Conservation (phyloP, 2,113 vertebrate genomes). For the Trinectes maculatus region DNA sequence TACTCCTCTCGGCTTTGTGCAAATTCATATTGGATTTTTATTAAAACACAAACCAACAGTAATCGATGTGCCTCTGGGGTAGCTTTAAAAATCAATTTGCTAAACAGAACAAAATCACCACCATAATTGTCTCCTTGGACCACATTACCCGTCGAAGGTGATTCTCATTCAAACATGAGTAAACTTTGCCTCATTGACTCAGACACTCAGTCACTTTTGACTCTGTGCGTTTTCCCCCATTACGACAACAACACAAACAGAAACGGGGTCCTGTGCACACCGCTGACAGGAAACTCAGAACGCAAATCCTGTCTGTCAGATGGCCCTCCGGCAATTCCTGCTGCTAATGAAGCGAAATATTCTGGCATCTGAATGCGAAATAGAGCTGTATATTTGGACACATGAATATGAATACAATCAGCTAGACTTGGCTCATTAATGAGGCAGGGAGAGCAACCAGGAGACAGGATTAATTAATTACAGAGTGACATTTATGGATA, state of each 20-base stretch:
- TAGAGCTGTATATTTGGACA: conserved; percentile 80
- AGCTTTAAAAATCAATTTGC: conserved; percentile 81
- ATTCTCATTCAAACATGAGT: conserved; percentile 56
- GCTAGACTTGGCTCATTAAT: conserved; percentile 80
- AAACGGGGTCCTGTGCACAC: conserved; percentile 30
- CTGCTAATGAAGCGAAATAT: conserved; percentile 72
- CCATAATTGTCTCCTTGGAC: conserved; percentile 74
- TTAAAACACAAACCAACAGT: conserved; percentile 76
- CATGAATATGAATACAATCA: conserved; percentile 82
- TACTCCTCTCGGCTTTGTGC: conserved; percentile 72
- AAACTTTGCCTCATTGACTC: conserved; percentile 56
- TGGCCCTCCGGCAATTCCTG: conserved; percentile 62
- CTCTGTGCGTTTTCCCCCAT: conserved; percentile 25
- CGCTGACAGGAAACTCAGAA: conserved; percentile 35
- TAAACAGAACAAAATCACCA: conserved; percentile 77
- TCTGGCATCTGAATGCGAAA: conserved; percentile 67
- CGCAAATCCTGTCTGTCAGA: conserved; percentile 51
- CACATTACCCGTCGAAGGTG: conserved; percentile 69
- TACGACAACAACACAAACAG: conserved; percentile 48
- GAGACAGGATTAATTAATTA: conserved; percentile 85
- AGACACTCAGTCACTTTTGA: conserved; percentile 24
- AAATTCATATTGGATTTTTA: conserved; percentile 82
- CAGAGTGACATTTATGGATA: conserved; percentile 85
- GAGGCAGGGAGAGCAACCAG: conserved; percentile 79
- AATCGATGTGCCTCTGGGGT: conserved; percentile 77